phyloP scores from a whole-genome alignment of 2,113 vertebrate genomes.

The Corythaixoides concolor region DNA sequence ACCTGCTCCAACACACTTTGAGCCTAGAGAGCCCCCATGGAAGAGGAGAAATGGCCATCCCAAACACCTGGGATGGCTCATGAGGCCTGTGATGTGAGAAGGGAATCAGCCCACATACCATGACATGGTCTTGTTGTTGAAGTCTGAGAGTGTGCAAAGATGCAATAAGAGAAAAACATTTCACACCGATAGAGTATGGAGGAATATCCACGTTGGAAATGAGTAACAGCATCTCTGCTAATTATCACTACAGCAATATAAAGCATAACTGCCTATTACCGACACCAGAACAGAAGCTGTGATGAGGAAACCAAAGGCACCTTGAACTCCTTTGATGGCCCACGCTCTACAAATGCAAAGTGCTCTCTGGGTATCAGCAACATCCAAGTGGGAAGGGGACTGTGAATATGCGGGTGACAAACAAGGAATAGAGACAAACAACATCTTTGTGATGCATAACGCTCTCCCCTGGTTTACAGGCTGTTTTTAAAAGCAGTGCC shows the following conservation, averaged over 20 bases:
- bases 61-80: not conserved
- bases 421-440: constrained; percentile 15
- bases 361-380: not conserved
- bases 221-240: not conserved
- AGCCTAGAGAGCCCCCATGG: accelerated
- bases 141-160: not conserved
- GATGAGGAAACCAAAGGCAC: not conserved
- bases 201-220: not conserved
- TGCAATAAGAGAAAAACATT: not conserved
- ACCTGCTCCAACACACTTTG: not conserved
- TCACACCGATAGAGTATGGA: not conserved
- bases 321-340: constrained; percentile 28
- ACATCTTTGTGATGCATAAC: constrained; percentile 13
- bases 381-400: not conserved
- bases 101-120: not conserved
- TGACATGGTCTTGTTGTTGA: not conserved
- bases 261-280: not conserved
- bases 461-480: not conserved
- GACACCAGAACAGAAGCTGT: not conserved
- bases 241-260: not conserved
- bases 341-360: constrained; percentile 43
- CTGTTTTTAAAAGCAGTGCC: not conserved
- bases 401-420: constrained; percentile 50
- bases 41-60: not conserved
- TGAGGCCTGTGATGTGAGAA: not conserved